Percentiles rank a stretch among this genome's conserved stretches.
Conservation (phyloP, 2,888 invertebrate species). For the Leptura quadrifasciata region DNA sequence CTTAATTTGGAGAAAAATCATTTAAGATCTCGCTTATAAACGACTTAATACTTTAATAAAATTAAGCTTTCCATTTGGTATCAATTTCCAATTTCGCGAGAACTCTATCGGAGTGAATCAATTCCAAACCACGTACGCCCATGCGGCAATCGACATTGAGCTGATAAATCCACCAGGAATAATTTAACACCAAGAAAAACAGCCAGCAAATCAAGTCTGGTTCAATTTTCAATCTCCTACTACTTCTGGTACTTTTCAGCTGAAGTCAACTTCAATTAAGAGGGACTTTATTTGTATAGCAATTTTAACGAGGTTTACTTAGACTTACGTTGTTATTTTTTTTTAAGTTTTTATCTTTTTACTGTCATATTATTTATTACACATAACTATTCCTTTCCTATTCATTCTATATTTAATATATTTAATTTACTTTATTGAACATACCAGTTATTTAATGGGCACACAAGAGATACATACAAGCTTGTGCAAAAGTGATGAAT, state of each 20-base stretch:
- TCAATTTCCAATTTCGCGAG: conserved; percentile 38
- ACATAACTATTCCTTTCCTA: background rate
- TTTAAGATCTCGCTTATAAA: conserved; percentile 31
- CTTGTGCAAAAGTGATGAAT: too few relatives aligned
- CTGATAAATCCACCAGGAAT: conserved; percentile 34
- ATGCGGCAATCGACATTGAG: conserved; percentile 33
- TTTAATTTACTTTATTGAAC: too few relatives aligned
- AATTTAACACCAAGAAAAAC: conserved; percentile 35
- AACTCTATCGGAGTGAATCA: conserved; percentile 31
- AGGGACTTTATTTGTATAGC: conserved; percentile 17
- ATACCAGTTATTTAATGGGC: too few relatives aligned
- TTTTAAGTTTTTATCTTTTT: conserved; percentile 8
- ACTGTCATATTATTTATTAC: conserved; percentile 9
- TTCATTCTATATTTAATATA: background rate
- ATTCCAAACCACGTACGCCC: conserved; percentile 30
- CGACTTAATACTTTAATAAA: conserved; percentile 40
- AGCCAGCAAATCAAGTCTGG: conserved; percentile 33
- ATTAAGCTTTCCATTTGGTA: conserved; percentile 39
- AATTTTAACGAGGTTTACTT: conserved; percentile 27
- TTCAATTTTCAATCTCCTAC: conserved; percentile 33
- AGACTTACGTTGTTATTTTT: conserved; percentile 5
- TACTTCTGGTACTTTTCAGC: conserved; percentile 34
- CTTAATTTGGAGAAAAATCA: conserved; percentile 29
- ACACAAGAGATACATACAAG: too few relatives aligned
- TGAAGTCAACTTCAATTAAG: conserved; percentile 30